Evolutionary conservation across 2,888 invertebrate genomes (phyloP).

Genomic region (Eupithecia vulgata): DNA sequence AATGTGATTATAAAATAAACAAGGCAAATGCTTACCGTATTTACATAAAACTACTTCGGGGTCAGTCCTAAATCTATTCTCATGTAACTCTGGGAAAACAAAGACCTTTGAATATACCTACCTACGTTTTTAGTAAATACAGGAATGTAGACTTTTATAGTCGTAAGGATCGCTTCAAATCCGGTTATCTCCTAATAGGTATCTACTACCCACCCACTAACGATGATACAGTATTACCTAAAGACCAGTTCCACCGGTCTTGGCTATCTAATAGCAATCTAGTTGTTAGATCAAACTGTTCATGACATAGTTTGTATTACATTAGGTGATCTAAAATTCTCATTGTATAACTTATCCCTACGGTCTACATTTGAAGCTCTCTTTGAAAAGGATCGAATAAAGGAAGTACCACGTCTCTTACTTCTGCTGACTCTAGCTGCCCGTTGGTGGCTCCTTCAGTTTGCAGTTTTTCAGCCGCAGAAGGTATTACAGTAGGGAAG

Average conservation of each 20-base stretch:
- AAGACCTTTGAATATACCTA: neutral
- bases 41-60: neutral
- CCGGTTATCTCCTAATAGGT: conserved; percentile 22
- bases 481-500: neutral
- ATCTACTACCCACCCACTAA: conserved; percentile 4
- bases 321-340: neutral
- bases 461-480: neutral
- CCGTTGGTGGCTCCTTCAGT: neutral
- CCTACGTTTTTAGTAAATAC: neutral
- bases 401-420: neutral
- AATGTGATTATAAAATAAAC: neutral
- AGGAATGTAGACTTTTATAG: conserved; percentile 11
- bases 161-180: conserved; percentile 7
- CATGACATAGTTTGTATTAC: conserved; percentile 16
- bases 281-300: conserved; percentile 17
- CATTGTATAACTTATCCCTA: neutral
- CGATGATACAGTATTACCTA: conserved; percentile 19
- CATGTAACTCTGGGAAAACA: neutral
- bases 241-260: conserved; percentile 30
- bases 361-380: neutral
- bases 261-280: conserved; percentile 16
- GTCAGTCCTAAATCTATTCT: neutral
- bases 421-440: neutral
- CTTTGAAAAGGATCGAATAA: neutral
- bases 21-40: neutral